A percentile compares a stretch with the other conserved stretches of the same genome.
Conservation (phyloP, 2,888 invertebrate genomes). For the Lycophotia porphyrea region DNA sequence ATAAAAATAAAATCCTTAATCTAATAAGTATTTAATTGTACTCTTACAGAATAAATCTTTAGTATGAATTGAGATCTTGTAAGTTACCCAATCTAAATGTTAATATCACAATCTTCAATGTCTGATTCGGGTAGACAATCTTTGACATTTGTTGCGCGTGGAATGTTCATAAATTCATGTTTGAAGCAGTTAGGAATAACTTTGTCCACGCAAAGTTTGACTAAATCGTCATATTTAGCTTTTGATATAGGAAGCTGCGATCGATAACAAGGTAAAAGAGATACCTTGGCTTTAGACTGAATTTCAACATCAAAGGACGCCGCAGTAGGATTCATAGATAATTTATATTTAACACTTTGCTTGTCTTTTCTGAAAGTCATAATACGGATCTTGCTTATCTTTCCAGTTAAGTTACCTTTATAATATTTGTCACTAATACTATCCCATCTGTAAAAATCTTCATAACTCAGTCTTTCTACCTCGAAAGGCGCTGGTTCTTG, state of each 20-base stretch:
- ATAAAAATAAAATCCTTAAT: too few species aligned
- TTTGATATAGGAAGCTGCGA: slow-evolving; percentile 50
- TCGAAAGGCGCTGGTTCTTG: neutral
- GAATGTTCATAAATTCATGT: slow-evolving; percentile 7
- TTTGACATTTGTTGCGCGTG: neutral
- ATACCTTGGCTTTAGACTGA: slow-evolving; percentile 53
- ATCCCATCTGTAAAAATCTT: slow-evolving; percentile 62
- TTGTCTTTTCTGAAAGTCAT: slow-evolving; percentile 59
- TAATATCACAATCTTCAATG: slow-evolving; percentile 47
- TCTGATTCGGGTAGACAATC: slow-evolving; percentile 49
- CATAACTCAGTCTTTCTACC: slow-evolving; percentile 27
- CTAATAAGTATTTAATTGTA: too few species aligned
- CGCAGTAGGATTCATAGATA: slow-evolving; percentile 34
- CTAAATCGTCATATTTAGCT: slow-evolving; percentile 35
- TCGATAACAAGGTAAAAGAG: slow-evolving; percentile 55
- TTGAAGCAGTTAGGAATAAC: slow-evolving; percentile 7
- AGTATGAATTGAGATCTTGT: too few species aligned
- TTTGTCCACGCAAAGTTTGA: slow-evolving; percentile 9
- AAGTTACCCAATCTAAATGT: neutral
- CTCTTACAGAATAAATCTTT: neutral
- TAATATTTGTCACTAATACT: slow-evolving; percentile 61
- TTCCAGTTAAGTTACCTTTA: slow-evolving; percentile 58
- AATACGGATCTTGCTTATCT: slow-evolving; percentile 61
- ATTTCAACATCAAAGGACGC: slow-evolving; percentile 49
- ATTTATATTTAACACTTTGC: slow-evolving; percentile 21